phyloP scores from a whole-genome alignment of 2,113 vertebrate species.

The Ginglymostoma cirratum region DNA sequence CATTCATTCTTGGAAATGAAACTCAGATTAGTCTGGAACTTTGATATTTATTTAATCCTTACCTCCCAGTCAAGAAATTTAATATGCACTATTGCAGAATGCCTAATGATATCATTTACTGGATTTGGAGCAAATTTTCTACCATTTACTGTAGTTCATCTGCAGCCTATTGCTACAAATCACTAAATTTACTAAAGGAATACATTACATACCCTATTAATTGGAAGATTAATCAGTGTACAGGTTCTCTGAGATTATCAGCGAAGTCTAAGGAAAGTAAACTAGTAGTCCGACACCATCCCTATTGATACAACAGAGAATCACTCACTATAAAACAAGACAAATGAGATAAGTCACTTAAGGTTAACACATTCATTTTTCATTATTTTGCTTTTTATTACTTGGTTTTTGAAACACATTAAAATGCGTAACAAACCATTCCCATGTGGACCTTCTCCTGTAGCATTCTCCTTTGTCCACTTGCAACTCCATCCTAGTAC shows the following conservation, averaged over 20 bases:
- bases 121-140: neutral
- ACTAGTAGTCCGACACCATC: neutral
- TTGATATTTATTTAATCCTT: neutral
- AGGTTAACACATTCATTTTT: neutral
- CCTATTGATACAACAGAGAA: too few relatives aligned
- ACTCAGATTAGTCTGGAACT: neutral
- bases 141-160: neutral
- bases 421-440: neutral
- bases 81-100: neutral
- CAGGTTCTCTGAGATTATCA: neutral
- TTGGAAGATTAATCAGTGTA: too few relatives aligned
- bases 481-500: neutral
- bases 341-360: neutral
- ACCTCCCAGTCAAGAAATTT: neutral
- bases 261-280: neutral
- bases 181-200: neutral
- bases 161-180: neutral
- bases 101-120: neutral
- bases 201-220: neutral
- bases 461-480: neutral
- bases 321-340: neutral
- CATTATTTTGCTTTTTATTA: neutral
- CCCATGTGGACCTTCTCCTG: neutral
- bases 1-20: neutral
- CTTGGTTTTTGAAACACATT: neutral